Percentiles rank a stretch among this genome's conserved stretches.
Conservation (phyloP, 2,797 vertebrate species). For the Pangasius larnaudii region DNA sequence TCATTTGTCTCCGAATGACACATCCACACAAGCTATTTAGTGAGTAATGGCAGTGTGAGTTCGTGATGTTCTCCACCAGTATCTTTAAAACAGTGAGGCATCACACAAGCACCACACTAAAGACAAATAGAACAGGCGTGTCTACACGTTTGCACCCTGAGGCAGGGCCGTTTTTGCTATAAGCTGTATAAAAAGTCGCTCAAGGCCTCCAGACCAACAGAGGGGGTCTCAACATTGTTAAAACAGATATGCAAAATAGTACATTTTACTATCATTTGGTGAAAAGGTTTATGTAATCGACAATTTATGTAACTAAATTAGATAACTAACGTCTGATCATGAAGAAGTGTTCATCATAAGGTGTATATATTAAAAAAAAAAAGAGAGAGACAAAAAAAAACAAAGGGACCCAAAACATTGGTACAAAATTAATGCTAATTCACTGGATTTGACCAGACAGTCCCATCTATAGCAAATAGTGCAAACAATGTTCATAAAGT, state of each 20-base stretch:
- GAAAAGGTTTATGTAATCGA: background rate
- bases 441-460: background rate
- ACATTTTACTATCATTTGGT: background rate
- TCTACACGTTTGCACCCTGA: background rate
- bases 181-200: background rate
- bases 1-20: conserved; percentile 12
- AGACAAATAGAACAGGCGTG: background rate
- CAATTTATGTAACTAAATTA: background rate
- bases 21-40: background rate
- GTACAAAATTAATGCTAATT: background rate
- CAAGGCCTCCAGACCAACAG: background rate
- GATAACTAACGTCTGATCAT: background rate
- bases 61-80: background rate
- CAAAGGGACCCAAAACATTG: background rate
- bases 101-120: background rate
- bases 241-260: background rate
- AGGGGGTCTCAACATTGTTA: background rate
- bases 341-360: background rate
- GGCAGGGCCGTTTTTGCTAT: background rate
- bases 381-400: background rate
- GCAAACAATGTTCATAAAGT: too few relatives aligned
- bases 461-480: too few relatives aligned
- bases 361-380: background rate
- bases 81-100: background rate
- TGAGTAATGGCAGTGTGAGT: background rate